Evolutionary conservation across 35 echinoderm and acorn worm species (phyloP).

Genomic region (Lytechinus variegatus): DNA sequence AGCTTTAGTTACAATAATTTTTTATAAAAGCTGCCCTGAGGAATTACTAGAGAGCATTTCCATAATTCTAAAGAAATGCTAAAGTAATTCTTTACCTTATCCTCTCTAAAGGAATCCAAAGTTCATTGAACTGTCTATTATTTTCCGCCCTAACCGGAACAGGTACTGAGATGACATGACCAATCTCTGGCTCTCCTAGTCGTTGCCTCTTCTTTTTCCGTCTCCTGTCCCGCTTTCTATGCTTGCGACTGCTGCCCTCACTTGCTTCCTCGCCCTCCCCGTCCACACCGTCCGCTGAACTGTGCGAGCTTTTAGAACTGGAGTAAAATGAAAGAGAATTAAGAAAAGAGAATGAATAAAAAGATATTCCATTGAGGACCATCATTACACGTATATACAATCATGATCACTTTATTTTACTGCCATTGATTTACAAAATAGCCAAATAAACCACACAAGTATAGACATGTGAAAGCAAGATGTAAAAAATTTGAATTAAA

Average conservation of each 20-base stretch:
- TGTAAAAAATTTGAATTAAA: no score
- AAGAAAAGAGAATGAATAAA: neutral
- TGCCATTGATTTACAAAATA: no score
- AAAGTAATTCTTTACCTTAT: conserved; percentile 5
- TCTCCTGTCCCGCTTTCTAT: neutral
- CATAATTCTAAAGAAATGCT: no score
- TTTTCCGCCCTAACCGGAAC: conserved; percentile 29
- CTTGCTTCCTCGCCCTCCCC: conserved; percentile 28
- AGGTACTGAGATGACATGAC: conserved; percentile 11
- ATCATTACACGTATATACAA: no score
- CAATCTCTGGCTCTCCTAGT: neutral
- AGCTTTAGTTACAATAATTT: no score
- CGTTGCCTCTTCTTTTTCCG: conserved; percentile 61
- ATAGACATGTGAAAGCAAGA: no score
- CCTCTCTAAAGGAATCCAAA: conserved; percentile 63
- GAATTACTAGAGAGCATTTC: no score
- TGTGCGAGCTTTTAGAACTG: neutral
- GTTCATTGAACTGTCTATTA: conserved; percentile 67
- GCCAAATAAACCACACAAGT: no score
- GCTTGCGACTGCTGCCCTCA: conserved; percentile 39
- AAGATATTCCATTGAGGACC: neutral
- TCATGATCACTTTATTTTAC: no score
- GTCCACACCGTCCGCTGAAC: conserved; percentile 10
- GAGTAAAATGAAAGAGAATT: neutral
- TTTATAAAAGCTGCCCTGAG: no score